A percentile compares a stretch with the other conserved stretches of the same genome.
Evolutionary conservation across 2,888 invertebrate genomes (phyloP).

Genomic region (Volucella inanis): DNA sequence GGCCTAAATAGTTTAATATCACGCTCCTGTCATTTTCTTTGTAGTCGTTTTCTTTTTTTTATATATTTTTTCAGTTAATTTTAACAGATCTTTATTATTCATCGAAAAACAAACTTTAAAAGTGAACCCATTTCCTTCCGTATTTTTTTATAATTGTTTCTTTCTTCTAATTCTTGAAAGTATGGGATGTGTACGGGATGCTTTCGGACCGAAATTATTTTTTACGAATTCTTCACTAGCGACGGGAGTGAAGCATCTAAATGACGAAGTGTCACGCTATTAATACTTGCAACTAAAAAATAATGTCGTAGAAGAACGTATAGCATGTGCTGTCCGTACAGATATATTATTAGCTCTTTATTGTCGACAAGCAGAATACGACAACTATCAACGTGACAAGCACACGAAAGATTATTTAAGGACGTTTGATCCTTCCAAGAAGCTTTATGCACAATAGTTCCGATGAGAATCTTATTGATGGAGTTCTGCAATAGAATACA

Average conservation of each 20-base stretch:
- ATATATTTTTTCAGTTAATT: slow-evolving; percentile 59
- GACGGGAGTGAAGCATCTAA: slow-evolving; percentile 92
- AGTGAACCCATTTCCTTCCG: slow-evolving; percentile 14
- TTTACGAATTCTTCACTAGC: slow-evolving; percentile 96
- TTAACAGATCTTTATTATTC: slow-evolving; percentile 71
- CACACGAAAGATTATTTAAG: slow-evolving; percentile 96
- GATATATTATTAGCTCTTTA: slow-evolving; percentile 96
- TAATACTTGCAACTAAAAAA: slow-evolving; percentile 98
- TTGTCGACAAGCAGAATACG: slow-evolving; percentile 98
- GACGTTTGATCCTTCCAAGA: slow-evolving; percentile 96
- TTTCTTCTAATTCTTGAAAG: neutral
- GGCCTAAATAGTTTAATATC: slow-evolving; percentile 40
- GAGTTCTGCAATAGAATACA: slow-evolving; percentile 90
- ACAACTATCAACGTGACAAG: slow-evolving; percentile 91
- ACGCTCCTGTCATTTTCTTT: slow-evolving; percentile 67
- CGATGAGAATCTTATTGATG: slow-evolving; percentile 90
- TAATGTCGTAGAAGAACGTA: slow-evolving; percentile 96
- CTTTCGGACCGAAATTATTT: slow-evolving; percentile 91
- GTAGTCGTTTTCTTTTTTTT: slow-evolving; percentile 68
- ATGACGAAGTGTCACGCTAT: slow-evolving; percentile 97
- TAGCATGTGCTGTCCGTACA: slow-evolving; percentile 94
- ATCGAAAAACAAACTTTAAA: slow-evolving; percentile 31
- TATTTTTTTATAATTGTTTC: neutral
- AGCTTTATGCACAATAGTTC: slow-evolving; percentile 89
- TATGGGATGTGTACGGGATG: slow-evolving; percentile 85